A percentile compares a stretch with the other conserved stretches of the same genome.
Conservation (phyloP, 1,140 invertebrate species). For the Caenorhabditis remanei region DNA sequence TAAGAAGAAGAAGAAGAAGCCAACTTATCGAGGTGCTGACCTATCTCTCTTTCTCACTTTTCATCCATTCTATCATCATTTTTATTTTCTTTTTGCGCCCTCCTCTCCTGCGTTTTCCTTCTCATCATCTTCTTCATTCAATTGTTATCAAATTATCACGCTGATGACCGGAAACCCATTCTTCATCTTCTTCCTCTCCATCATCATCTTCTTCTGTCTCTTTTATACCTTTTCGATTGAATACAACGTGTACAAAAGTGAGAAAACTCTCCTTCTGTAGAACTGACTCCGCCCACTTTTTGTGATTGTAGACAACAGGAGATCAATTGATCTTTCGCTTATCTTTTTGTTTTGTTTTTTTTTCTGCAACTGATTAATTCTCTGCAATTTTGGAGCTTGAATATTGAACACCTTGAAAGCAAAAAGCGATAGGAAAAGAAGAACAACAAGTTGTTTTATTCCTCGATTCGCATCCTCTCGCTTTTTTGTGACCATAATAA, state of each 20-base stretch:
- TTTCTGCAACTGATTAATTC: neutral
- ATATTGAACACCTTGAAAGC: neutral
- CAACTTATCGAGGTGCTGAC: neutral
- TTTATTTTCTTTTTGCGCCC: neutral
- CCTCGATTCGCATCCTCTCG: neutral
- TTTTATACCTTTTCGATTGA: conserved; percentile 3
- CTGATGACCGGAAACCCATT: conserved; percentile 48
- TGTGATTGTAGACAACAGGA: neutral
- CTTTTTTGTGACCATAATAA: conserved; percentile 9
- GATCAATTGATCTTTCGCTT: neutral
- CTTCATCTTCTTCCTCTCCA: neutral
- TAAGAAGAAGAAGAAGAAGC: too few relatives aligned
- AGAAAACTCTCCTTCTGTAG: neutral
- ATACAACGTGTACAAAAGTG: conserved; percentile 26
- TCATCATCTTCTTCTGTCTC: neutral
- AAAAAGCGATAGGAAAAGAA: neutral
- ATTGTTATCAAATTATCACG: conserved; percentile 51
- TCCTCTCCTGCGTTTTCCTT: too few relatives aligned
- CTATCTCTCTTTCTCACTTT: neutral
- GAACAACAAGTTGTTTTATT: neutral
- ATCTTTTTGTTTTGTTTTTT: neutral
- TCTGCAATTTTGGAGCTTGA: too few relatives aligned
- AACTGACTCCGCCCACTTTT: neutral
- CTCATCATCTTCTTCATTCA: conserved; percentile 10
- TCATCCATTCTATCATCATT: neutral